Base-by-base conservation (phyloP, 35 echinoderm and acorn worm species). In the Ophiothrix spiculata region DNA sequence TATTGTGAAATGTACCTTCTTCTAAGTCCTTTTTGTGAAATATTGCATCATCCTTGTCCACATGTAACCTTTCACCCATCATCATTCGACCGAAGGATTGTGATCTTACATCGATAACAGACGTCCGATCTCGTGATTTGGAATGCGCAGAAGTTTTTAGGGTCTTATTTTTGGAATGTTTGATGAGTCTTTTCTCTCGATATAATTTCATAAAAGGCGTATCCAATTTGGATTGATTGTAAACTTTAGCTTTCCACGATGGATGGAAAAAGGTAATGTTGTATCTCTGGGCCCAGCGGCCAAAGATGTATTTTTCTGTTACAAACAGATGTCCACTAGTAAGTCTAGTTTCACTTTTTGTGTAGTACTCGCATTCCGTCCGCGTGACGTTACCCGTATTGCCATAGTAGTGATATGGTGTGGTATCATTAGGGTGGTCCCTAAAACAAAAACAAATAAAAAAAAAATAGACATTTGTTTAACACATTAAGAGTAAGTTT, bases 401-500 rank as follows among this genome's bases (percentile, higher is more conserved):
- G 16, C 87, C 38, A 74, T 96, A 96, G 42, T 96, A 96, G 77
- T 96, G 93, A 77, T 96, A 96, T 32, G 93, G 93, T n/a, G 86
- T 89, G 29, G 81, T 86, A 32, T 87, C 81, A 56, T 96, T 91
- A 25, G 93, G 90, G 39, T 91, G 82, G 32, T 92, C 86, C 39
- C 93, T 96, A 69, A 15, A 69, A 69, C 25, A n/a, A n/a, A 69
- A 49, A 49, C 19, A 19, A 49, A 49, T n/a, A n/a, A n/a, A n/a
- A n/a, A n/a, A n/a, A n/a, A n/a, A n/a, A n/a, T n/a, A n/a, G n/a
- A n/a, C n/a, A n/a, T n/a, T n/a, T n/a, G n/a, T n/a, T n/a, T n/a
- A n/a, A n/a, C n/a, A n/a, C n/a, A n/a, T n/a, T n/a, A n/a, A n/a
- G n/a, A n/a, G n/a, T n/a, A n/a, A n/a, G n/a, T n/a, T n/a, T n/a